Percentiles rank a stretch among this genome's conserved stretches.
phyloP scores from a whole-genome alignment of 2,797 vertebrate genomes.

The Acrossocheilus wenchowensis region DNA sequence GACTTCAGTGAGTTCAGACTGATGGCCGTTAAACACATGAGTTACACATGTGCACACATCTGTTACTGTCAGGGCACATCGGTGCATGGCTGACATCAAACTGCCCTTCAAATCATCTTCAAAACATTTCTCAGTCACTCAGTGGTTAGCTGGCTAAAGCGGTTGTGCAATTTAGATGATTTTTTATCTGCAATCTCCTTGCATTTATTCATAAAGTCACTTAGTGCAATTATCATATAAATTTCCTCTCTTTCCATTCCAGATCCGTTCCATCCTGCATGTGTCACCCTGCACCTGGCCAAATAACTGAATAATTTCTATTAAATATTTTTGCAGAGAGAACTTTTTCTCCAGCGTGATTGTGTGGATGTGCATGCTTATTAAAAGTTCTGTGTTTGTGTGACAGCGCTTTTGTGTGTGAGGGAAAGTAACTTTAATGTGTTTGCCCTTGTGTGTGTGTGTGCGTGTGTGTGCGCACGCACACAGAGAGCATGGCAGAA shows the following conservation, averaged over 20 bases:
- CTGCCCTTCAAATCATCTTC: constrained; percentile 59
- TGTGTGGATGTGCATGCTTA: constrained; percentile 42
- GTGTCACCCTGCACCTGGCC: constrained; percentile 48
- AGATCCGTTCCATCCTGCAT: constrained; percentile 41
- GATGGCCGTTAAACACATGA: constrained; percentile 31
- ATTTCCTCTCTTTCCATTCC: constrained; percentile 54
- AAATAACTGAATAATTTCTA: constrained; percentile 54
- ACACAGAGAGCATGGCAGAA: constrained; percentile 54
- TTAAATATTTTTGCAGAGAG: constrained; percentile 57
- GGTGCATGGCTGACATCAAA: constrained; percentile 32
- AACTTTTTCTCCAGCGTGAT: constrained; percentile 25
- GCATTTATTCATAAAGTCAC: constrained; percentile 64
- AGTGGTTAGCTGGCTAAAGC: constrained; percentile 47
- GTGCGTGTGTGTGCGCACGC: constrained; percentile 23
- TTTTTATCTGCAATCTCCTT: constrained; percentile 60
- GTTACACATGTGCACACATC: constrained; percentile 55
- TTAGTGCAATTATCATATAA: constrained; percentile 66
- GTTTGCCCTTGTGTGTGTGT: constrained; percentile 49
- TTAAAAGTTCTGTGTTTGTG: constrained; percentile 52
- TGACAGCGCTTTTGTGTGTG: constrained; percentile 50
- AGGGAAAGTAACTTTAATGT: constrained; percentile 61
- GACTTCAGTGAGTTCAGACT: constrained; percentile 39
- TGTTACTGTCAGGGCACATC: constrained; percentile 50
- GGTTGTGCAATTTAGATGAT: constrained; percentile 48
- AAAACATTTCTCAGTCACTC: constrained; percentile 58